Evolutionary conservation across 1,140 invertebrate species (phyloP), one percentile per base, ranked within the genome.

Genomic region (Aphelenchoides besseyi): DNA sequence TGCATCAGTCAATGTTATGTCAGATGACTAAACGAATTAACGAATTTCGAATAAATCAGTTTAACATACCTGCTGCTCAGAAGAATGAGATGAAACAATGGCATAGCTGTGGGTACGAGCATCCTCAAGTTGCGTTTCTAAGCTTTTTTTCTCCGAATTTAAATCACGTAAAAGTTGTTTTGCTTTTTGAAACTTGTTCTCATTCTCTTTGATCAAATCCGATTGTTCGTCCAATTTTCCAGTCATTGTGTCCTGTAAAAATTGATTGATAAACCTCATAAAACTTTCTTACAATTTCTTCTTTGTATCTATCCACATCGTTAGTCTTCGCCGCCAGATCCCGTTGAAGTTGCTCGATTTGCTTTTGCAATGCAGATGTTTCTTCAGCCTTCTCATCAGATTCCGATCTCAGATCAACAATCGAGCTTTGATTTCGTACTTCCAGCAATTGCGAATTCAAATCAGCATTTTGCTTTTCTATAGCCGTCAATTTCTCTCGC

Each of bases 131-230:
- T 59, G 5, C 12, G 26, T 23, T 33, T 59, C 55, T 23, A 59
- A 18, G 5, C 18, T 28, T 23, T 59, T 59, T 33, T 59, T 59
- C 5, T 8, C 16, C 5, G 5, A 5, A 33, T 59, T 59, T 5
- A 59, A 5, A 8, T 59, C 55, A 23, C 55, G 55, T 33, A 59
- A 33, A 23, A 59, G 18, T 8, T 59, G 5, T 23, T 59, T 59
- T 5, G 55, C 55, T 33, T 59, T 59, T 5, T 59, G 55, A 23
- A 59, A 59, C 32, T 59, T 59, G 5, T 59, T 23, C 18, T 59
- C 55, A 5, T 8, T 5, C 55, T 8, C 55, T 12, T 12, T 23
- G 41, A 48, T 48, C 41, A 23, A 16, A 12, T 23, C 23, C 41
- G 41, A 48, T 23, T 48, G 12, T 23, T 48, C 41, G 41, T 23